phyloP scores from a whole-genome alignment of 2,888 invertebrate species.

The Caenorhabditis virilis region DNA sequence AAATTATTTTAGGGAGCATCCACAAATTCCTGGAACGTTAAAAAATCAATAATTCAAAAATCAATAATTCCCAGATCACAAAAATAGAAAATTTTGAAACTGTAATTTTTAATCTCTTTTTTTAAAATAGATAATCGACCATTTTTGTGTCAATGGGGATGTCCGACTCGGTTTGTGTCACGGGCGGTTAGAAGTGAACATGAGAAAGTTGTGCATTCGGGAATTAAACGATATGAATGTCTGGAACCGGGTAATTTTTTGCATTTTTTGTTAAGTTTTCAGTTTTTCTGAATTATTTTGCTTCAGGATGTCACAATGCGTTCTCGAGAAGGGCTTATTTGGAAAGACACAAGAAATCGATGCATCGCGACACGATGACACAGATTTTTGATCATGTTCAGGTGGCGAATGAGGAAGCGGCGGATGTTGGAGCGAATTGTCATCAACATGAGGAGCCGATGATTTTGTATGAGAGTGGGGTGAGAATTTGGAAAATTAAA shows the following conservation, averaged over 20 bases:
- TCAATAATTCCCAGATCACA: too few species aligned
- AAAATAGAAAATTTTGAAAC: too few species aligned
- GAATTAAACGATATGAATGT: conserved; percentile 45
- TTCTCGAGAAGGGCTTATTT: conserved; percentile 22
- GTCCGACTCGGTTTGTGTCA: conserved; percentile 48
- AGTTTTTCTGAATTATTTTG: conserved; percentile 3
- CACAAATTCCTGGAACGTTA: too few species aligned
- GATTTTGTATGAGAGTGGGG: not conserved
- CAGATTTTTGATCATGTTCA: conserved; percentile 10
- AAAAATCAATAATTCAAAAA: too few species aligned
- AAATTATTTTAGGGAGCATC: too few species aligned
- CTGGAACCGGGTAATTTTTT: conserved; percentile 9
- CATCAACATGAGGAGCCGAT: not conserved
- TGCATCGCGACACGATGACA: conserved; percentile 9
- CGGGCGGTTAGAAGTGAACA: conserved; percentile 53
- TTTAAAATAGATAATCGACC: conserved; percentile 39
- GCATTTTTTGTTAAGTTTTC: conserved; percentile 3
- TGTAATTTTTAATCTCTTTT: too few species aligned
- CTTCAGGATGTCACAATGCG: conserved; percentile 6
- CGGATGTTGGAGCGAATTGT: not conserved
- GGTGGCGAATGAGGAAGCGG: conserved; percentile 11
- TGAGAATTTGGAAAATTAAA: too few species aligned
- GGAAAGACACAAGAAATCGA: conserved; percentile 16
- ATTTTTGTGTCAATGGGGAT: conserved; percentile 48
- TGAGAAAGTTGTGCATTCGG: conserved; percentile 52